Percentiles rank a stretch among this genome's conserved stretches.
These are phyloP conservation scores for Sterrhoptilus dennistouni DNA, from an alignment of 2,113 vertebrate species.

Conservation along the genomic window DNA sequence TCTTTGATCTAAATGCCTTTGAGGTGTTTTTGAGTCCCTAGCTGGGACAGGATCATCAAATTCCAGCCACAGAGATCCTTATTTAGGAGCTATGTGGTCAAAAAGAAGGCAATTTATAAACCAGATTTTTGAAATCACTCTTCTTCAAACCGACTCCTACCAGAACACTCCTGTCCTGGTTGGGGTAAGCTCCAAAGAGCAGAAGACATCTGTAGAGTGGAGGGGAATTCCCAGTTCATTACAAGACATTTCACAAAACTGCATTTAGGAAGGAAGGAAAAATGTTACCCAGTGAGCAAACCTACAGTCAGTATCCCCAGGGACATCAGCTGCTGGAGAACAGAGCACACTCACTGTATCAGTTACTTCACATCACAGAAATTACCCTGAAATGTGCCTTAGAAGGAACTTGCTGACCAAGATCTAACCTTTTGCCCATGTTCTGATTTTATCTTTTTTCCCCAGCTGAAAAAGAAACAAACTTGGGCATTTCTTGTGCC, in stretches of 20 bases:
- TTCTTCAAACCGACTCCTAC: background rate
- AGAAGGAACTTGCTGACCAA: background rate
- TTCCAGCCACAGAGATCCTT: background rate
- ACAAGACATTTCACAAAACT: background rate
- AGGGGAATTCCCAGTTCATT: background rate
- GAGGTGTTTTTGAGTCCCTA: background rate
- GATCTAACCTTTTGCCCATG: background rate
- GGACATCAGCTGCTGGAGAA: background rate
- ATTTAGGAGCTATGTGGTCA: rapidly evolving
- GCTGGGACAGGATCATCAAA: background rate
- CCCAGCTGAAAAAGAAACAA: background rate
- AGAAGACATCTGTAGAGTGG: background rate
- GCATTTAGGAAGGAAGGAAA: background rate
- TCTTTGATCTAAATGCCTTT: background rate
- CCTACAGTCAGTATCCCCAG: background rate
- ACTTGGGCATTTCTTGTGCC: background rate
- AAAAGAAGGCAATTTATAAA: background rate
- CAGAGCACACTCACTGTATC: background rate
- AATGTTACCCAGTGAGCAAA: background rate
- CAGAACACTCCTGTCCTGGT: background rate
- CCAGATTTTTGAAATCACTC: background rate
- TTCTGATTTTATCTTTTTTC: background rate
- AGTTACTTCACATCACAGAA: background rate
- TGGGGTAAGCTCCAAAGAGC: background rate
- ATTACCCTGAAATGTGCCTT: background rate